Evolutionary conservation across 2,888 invertebrate genomes (phyloP).

Genomic region (Neria commutata): DNA sequence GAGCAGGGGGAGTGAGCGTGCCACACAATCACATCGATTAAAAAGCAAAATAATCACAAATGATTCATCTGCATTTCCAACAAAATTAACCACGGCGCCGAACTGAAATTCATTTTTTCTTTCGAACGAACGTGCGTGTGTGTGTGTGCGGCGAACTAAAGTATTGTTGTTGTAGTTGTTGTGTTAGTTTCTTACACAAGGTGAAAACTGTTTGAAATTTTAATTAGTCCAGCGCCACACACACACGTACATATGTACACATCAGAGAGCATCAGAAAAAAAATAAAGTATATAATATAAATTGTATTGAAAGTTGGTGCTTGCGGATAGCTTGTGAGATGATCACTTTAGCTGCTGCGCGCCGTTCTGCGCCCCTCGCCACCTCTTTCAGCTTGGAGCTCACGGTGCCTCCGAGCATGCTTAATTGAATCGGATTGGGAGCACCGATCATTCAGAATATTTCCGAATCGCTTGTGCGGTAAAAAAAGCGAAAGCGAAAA

Average conservation of each 20-base stretch:
- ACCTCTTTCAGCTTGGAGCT: no score
- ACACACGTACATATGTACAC: not conserved
- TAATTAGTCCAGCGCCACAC: constrained; percentile 31
- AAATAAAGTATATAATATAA: no score
- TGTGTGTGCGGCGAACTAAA: constrained; percentile 28
- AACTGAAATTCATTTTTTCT: constrained; percentile 1
- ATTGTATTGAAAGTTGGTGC: not conserved
- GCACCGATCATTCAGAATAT: no score
- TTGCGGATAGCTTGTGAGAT: no score
- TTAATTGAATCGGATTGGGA: no score
- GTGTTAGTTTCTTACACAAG: constrained; percentile 28
- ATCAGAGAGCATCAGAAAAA: not conserved
- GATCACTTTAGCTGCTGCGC: no score
- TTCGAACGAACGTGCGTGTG: no score
- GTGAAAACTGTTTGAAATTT: constrained; percentile 32
- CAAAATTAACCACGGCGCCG: not conserved
- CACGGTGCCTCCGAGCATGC: no score
- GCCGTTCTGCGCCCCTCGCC: no score
- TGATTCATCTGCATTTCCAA: constrained; percentile 20
- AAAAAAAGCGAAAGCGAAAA: no score
- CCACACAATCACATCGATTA: constrained; percentile 1
- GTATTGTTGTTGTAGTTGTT: constrained; percentile 36
- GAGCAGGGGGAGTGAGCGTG: no score
- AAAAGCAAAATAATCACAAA: not conserved
- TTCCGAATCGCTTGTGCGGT: no score